Evolutionary conservation across 2,113 vertebrate species (phyloP), one percentile per base, ranked within the genome.

Genomic region (Dipodomys spectabilis): DNA sequence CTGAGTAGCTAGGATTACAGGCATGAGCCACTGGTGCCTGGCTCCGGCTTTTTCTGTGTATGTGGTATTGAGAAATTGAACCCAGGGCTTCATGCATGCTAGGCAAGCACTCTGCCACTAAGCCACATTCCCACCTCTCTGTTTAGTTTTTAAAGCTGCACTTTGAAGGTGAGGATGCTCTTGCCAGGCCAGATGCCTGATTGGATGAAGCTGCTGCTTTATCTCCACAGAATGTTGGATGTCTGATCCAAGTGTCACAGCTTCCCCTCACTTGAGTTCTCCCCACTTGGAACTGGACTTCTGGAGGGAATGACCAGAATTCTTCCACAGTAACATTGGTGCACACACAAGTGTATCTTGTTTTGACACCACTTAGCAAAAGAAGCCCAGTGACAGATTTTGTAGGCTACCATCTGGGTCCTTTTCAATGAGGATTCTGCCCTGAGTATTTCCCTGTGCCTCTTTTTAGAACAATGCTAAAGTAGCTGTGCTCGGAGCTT

Each of bases 401-500:
- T 82, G 39, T 12, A n/a, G 79, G 57, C 23, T 45, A 25, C 44
- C 19, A 0, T 1, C 28, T 22, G 57, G 44, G 16, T 73, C n/a
- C 6, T 53, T 69, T 57, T 57, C 53, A 13, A 18, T 57, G 53
- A 57, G 53, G 53, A 18, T 16, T 74, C 19, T 7, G 0, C 44
- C 74, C 30, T 67, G 71, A 25, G 0, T 1, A 0, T 82, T 79
- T 35, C 75, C 82, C 2, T 0, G 19, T 16, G 72, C 44, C 18
- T 87, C 44, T 60, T 94, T 86, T 91, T 95, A 99, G 98, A 99
- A 95, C 96, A 98, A 99, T 97, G 99, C 99, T 25, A 99, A 98
- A 95, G 99, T 99, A 74, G 99, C 99, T 0, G 99, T 99, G 91
- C 98, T 99, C 0, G 99, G 99, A 32, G 99, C 99, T 6, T 99